phyloP scores from a whole-genome alignment of 2,797 vertebrate species.

The Pangasius macronema region DNA sequence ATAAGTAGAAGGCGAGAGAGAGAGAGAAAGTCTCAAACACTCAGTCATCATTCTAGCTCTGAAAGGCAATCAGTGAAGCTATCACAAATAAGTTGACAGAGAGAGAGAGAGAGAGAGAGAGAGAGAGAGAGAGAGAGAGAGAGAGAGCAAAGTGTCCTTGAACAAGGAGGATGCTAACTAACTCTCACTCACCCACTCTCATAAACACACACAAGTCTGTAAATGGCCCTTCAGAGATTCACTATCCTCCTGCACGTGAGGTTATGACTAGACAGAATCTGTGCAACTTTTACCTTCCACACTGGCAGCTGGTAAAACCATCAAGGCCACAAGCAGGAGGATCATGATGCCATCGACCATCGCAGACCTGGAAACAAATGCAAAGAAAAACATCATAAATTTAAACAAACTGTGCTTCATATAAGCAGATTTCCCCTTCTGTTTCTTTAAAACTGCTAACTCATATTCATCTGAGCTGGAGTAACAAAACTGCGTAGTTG shows the following conservation, averaged over 20 bases:
- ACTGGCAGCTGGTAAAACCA: slow-evolving; percentile 77
- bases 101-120: slow-evolving; percentile 48
- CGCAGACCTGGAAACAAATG: slow-evolving; percentile 71
- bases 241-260: background rate
- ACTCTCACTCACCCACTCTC: background rate
- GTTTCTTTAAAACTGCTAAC: slow-evolving; percentile 7
- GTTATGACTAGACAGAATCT: slow-evolving; percentile 11
- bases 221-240: slow-evolving; percentile 1
- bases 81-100: slow-evolving; percentile 43
- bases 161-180: slow-evolving; percentile 26
- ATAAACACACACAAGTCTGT: slow-evolving; percentile 1
- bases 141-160: slow-evolving; percentile 51
- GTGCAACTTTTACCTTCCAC: slow-evolving; percentile 81
- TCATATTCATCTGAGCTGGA: slow-evolving; percentile 15
- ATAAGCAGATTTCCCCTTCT: background rate
- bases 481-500: slow-evolving; percentile 34
- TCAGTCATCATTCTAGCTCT: slow-evolving; percentile 28
- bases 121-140: slow-evolving; percentile 58
- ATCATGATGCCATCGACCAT: slow-evolving; percentile 81
- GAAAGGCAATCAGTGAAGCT: slow-evolving; percentile 37
- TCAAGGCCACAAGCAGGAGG: slow-evolving; percentile 78
- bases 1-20: background rate
- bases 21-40: slow-evolving; percentile 17
- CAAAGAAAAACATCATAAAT: slow-evolving; percentile 29
- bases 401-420: background rate